Evolutionary conservation across 2,888 invertebrate genomes (phyloP).

Genomic region (Acanthosepion lycidas): DNA sequence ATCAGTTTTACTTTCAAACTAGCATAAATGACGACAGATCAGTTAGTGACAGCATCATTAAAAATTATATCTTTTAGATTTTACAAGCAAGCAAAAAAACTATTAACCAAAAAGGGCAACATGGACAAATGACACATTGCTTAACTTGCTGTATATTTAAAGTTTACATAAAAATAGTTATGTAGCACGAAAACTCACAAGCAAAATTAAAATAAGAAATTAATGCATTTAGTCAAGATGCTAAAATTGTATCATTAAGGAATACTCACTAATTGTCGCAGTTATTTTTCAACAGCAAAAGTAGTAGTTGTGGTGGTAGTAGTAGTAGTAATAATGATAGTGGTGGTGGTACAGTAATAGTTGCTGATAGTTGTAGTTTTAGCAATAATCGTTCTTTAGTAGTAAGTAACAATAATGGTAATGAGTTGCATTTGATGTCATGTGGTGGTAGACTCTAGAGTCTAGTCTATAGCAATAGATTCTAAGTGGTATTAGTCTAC

Average conservation of each 20-base stretch:
- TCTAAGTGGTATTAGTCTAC: no score
- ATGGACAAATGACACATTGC: background rate
- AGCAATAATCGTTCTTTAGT: background rate
- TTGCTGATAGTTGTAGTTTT: background rate
- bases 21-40: no score
- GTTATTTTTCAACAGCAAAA: background rate
- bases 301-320: background rate
- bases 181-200: background rate
- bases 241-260: background rate
- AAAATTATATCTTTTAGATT: no score
- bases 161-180: no score
- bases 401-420: background rate
- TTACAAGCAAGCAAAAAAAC: no score
- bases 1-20: no score
- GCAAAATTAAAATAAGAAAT: background rate
- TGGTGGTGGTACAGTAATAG: background rate
- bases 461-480: no score
- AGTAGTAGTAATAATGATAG: background rate
- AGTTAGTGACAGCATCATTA: no score
- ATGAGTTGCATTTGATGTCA: background rate
- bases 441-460: background rate
- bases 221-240: background rate
- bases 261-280: constrained; percentile 3
- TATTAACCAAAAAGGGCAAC: background rate
- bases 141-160: no score